Base-by-base conservation (phyloP, 2,888 invertebrate genomes). In the Coremacera marginata region DNA sequence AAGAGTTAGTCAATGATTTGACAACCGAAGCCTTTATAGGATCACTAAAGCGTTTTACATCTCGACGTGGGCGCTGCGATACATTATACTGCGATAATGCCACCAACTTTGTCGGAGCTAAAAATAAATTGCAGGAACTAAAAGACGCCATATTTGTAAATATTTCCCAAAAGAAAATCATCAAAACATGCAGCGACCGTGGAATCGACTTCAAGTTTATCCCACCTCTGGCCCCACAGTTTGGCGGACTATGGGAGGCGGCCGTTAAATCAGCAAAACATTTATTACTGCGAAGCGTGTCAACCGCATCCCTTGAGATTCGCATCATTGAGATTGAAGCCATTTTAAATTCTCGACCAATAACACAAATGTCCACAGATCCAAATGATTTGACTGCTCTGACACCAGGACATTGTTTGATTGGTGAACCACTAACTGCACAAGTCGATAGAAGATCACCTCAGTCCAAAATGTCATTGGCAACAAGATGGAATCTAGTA, bases 331-430 rank as follows among this genome's bases (percentile, higher is more conserved):
- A 83, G 77, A 72, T 79, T 14, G 82, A 85, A 52, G 83, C 83
- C 3, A 78, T 82, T 19, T 62, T 85, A 4, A 85, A 85, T 75
- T 84, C 82, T n/a, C 73, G 84, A 44, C 84, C 84, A 3, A n/a
- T 86, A 0, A 81, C 79, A 63, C 80, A 80, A n/a, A 65, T 81
- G 1, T 77, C 79, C 14, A 75, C 63, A 22, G 81, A 82, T 74
- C 78, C 80, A n/a, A n/a, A n/a, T n/a, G n/a, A n/a, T n/a, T n/a
- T n/a, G n/a, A n/a, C n/a, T n/a, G n/a, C n/a, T n/a, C 22, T 81
- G 16, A 79, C 79, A n/a, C 76, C 78, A 52, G 77, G 77, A 14
- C 37, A 37, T 4, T 37, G 4, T 8, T 37, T 37, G 37, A 37
- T 37, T 37, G 37, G 37, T 37, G 37, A 37, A 37, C 37, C 37